phyloP scores from a whole-genome alignment of 2,113 vertebrate genomes.

The Phoenicopterus ruber region DNA sequence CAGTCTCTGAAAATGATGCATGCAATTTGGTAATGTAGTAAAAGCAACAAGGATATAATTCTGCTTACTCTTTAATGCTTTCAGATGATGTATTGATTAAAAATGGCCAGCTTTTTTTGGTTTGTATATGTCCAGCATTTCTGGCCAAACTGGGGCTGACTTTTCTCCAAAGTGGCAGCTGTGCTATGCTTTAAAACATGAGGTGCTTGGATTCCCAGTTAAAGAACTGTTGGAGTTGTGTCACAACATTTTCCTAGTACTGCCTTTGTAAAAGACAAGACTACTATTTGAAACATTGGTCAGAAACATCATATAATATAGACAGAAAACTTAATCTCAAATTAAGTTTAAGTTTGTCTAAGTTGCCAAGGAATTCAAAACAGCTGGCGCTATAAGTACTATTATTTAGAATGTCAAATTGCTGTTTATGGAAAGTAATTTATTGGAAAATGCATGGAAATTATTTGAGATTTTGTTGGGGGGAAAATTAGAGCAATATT shows the following conservation, averaged over 20 bases:
- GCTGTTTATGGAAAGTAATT: background rate
- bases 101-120: background rate
- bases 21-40: background rate
- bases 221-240: background rate
- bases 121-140: background rate
- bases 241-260: background rate
- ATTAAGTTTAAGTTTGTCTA: background rate
- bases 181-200: background rate
- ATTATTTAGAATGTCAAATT: background rate
- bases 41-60: background rate
- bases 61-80: background rate
- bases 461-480: background rate
- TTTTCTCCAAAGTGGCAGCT: background rate
- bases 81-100: background rate
- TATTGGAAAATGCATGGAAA: background rate
- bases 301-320: background rate
- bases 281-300: background rate
- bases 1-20: background rate
- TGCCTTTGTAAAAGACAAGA: background rate
- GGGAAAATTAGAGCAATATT: background rate
- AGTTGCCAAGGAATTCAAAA: background rate
- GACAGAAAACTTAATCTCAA: background rate
- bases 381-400: background rate
- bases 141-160: background rate
- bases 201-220: background rate